Conservation (phyloP, 2,113 vertebrate species). For the Gila orcuttii region DNA sequence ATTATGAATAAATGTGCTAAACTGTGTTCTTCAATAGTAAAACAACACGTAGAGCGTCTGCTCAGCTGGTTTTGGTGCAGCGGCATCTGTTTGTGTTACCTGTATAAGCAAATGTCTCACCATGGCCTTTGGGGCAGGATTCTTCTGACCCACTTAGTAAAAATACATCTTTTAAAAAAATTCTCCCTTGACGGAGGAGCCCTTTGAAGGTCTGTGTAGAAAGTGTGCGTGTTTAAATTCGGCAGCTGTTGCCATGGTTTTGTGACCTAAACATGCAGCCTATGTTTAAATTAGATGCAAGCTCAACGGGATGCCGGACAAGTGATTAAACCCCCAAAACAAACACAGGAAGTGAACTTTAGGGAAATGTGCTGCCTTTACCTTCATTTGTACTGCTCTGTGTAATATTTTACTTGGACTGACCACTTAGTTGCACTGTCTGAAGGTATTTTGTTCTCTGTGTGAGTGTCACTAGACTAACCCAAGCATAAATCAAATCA, state of each 20-base stretch:
- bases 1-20: constrained; percentile 4
- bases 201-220: constrained; percentile 32
- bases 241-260: constrained; percentile 44
- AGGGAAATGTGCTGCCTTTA: neutral
- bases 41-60: neutral
- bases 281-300: neutral
- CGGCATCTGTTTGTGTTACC: constrained; percentile 12
- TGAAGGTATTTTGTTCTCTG: neutral
- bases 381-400: neutral
- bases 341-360: neutral
- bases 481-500: neutral
- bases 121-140: constrained; percentile 47
- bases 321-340: neutral
- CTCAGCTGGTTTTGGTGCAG: neutral
- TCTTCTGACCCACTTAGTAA: constrained; percentile 58
- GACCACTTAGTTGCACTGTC: neutral
- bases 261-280: constrained; percentile 2
- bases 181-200: constrained; percentile 20
- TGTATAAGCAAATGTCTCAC: constrained; percentile 43
- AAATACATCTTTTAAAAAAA: constrained; percentile 42
- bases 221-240: constrained; percentile 44
- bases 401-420: neutral
- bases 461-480: neutral
- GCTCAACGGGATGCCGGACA: neutral
- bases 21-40: neutral